Percentiles rank a stretch among this genome's conserved stretches.
Evolutionary conservation across 1,140 invertebrate species (phyloP).

Genomic region (Penaeus indicus): DNA sequence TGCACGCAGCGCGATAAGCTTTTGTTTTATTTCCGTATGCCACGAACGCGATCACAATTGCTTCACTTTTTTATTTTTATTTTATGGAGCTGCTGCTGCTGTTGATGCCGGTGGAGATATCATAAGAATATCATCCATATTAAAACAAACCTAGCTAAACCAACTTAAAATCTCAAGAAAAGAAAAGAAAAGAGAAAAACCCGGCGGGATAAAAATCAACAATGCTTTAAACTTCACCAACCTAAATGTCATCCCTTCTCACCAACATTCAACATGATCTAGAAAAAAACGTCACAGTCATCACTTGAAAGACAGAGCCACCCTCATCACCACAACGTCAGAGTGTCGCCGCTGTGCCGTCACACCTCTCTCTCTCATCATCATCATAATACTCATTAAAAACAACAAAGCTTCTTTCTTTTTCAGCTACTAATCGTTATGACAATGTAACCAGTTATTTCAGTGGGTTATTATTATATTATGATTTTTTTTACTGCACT

Average conservation of each 20-base stretch:
- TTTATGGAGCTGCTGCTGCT: too few relatives aligned
- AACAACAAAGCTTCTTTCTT: constrained; percentile 27
- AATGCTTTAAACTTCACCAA: constrained; percentile 10
- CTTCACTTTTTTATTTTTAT: too few relatives aligned
- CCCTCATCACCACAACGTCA: neutral
- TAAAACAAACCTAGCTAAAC: too few relatives aligned
- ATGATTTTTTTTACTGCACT: neutral
- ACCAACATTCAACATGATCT: neutral
- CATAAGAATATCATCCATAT: too few relatives aligned
- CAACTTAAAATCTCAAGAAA: too few relatives aligned
- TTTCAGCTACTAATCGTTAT: constrained; percentile 46
- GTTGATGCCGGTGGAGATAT: too few relatives aligned
- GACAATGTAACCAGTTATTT: constrained; percentile 30
- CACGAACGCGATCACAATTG: too few relatives aligned
- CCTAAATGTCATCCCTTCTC: neutral
- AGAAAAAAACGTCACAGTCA: neutral
- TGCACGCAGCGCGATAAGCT: too few relatives aligned
- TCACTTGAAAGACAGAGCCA: constrained; percentile 4
- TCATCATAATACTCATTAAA: constrained; percentile 4
- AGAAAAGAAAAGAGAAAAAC: too few relatives aligned
- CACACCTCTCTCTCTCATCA: neutral
- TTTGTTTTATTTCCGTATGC: too few relatives aligned
- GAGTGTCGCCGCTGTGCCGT: neutral
- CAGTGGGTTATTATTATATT: constrained; percentile 3
- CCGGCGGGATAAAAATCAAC: too few relatives aligned